These are phyloP conservation scores for Ectobius pallidus DNA, from an alignment of 2,888 invertebrate genomes.

Conservation along the genomic window DNA sequence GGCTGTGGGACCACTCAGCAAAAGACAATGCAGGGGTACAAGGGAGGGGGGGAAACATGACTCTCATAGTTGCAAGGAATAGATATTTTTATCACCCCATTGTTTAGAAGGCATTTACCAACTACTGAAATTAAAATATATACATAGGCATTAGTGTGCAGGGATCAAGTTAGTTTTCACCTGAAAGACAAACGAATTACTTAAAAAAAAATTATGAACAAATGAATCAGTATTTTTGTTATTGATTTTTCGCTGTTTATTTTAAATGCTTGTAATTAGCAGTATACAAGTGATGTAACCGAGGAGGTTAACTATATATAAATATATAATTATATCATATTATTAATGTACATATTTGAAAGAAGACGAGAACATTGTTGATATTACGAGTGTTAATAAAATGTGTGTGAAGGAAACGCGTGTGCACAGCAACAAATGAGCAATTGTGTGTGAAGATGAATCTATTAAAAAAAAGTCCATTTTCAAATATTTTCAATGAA, in stretches of 20 bases:
- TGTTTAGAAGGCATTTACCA: slow-evolving; percentile 26
- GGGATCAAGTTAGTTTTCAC: slow-evolving; percentile 30
- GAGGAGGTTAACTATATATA: slow-evolving; percentile 33
- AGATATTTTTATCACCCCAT: slow-evolving; percentile 26
- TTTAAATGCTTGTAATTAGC: slow-evolving; percentile 40
- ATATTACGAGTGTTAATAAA: slow-evolving; percentile 34
- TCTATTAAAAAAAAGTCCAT: not conserved
- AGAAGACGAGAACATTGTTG: slow-evolving; percentile 35
- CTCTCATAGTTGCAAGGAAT: not conserved
- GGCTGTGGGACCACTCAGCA: slow-evolving; percentile 39
- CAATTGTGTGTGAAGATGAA: not conserved
- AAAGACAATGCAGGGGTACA: slow-evolving; percentile 5
- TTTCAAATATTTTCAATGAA: slow-evolving; percentile 10
- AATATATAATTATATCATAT: slow-evolving; percentile 38
- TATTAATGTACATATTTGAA: slow-evolving; percentile 38
- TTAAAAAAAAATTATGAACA: slow-evolving; percentile 26
- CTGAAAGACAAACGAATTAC: slow-evolving; percentile 26
- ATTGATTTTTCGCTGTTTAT: slow-evolving; percentile 36
- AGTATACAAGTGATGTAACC: slow-evolving; percentile 32
- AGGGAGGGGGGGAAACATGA: not conserved
- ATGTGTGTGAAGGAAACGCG: not conserved
- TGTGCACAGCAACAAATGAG: not conserved
- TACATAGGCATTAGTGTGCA: slow-evolving; percentile 28
- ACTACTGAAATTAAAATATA: slow-evolving; percentile 18
- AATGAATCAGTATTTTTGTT: slow-evolving; percentile 39